Base-by-base conservation (phyloP, 2,113 vertebrate species). In the Burhinus bistriatus region DNA sequence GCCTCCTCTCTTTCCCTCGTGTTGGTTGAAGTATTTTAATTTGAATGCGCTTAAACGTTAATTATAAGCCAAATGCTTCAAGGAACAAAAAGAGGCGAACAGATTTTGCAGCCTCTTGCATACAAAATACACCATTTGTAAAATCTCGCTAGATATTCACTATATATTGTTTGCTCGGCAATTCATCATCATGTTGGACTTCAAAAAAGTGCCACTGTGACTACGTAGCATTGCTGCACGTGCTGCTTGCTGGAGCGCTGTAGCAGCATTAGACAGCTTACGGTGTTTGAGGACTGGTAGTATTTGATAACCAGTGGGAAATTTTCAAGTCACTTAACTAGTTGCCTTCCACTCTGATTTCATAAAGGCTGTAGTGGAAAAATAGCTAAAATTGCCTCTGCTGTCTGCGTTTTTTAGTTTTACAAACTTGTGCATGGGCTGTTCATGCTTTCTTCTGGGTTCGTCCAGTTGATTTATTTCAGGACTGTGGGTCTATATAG, bases 211-310 rank as follows among this genome's bases (percentile, higher is more conserved):
- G 58, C 40, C 27, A 2, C 45, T 3, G 6, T 69, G 68, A 11
- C 29, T 7, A 0, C 0, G 0, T 9, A 12, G 66, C 47, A 1
- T 57, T 0, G 0, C 58, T 40, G 90, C 62, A 22, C 0, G 0
- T 51, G 30, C 32, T 25, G 9, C 2, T 4, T 20, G 61, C 12
- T 21, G 66, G 27, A 36, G 54, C 2, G 6, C n/a, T 54, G 49
- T 65, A 9, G 2, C 42, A 19, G 34, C 29, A 1, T 4, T 62
- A 13, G 42, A 3, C 6, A 4, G 9, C 54, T 57, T 16, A 11
- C 12, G 0, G 32, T 8, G n/a, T 13, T 27, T 2, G 51, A 54
- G 45, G 55, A 5, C 59, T 30, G 20, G 5, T 19, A n/a, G 57
- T 17, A 2, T 51, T 61, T 73, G 85, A 38, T 55, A 84, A 22